Conservation (phyloP, 1,140 invertebrate genomes). For the Scaptomyza montana region DNA sequence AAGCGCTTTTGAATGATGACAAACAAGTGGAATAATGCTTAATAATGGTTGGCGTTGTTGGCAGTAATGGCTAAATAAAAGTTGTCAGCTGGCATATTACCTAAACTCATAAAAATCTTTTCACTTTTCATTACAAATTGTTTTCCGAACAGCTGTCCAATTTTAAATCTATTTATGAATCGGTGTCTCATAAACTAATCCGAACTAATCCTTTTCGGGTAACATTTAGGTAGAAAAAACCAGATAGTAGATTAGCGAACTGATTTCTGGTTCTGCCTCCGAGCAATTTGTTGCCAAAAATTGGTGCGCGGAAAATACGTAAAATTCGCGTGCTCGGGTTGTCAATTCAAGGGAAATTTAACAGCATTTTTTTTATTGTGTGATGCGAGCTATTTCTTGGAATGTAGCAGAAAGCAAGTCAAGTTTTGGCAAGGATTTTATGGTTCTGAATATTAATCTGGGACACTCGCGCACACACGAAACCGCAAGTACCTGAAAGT, state of each 20-base stretch:
- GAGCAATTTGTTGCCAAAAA: slow-evolving; percentile 39
- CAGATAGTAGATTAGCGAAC: slow-evolving; percentile 42
- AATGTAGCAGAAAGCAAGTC: slow-evolving; percentile 34
- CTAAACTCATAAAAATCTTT: slow-evolving; percentile 23
- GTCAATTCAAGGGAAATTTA: slow-evolving; percentile 46
- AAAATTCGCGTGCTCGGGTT: slow-evolving; percentile 69
- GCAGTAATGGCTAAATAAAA: slow-evolving; percentile 32
- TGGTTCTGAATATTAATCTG: slow-evolving; percentile 25
- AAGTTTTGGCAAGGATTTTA: slow-evolving; percentile 34
- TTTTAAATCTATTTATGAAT: slow-evolving; percentile 79
- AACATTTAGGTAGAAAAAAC: slow-evolving; percentile 3
- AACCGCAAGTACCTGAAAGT: slow-evolving; percentile 37
- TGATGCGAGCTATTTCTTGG: slow-evolving; percentile 15
- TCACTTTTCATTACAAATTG: not conserved
- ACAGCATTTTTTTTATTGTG: not conserved
- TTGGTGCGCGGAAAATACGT: slow-evolving; percentile 72
- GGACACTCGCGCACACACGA: slow-evolving; percentile 5
- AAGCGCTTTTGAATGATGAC: slow-evolving; percentile 25
- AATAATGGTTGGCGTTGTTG: slow-evolving; percentile 9
- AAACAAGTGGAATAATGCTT: slow-evolving; percentile 25
- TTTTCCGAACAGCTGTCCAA: slow-evolving; percentile 53
- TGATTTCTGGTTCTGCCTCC: slow-evolving; percentile 46
- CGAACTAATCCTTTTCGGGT: slow-evolving; percentile 58
- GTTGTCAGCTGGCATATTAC: slow-evolving; percentile 15
- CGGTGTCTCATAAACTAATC: slow-evolving; percentile 54